Conservation (phyloP, 2,888 invertebrate species). For the Sinelater perroti region DNA sequence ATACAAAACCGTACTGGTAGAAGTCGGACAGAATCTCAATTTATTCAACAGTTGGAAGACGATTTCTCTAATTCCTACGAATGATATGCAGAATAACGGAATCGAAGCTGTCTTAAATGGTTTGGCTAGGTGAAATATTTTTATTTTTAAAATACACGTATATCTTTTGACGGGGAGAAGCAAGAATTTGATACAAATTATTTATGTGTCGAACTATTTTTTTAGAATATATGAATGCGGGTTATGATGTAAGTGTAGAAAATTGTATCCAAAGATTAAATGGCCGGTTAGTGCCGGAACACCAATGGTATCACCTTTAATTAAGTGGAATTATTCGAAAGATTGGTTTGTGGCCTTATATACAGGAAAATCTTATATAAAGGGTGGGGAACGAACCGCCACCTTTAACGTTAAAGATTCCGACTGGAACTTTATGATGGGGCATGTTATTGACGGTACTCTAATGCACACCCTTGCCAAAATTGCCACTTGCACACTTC, state of each 20-base stretch:
- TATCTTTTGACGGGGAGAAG: no score
- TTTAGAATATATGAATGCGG: constrained; percentile 75
- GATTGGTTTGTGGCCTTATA: constrained; percentile 78
- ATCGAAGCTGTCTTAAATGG: not conserved
- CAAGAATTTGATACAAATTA: no score
- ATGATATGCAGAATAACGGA: not conserved
- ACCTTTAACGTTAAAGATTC: constrained; percentile 70
- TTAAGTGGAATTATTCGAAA: constrained; percentile 87
- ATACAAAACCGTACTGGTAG: not conserved
- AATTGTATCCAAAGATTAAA: constrained; percentile 78
- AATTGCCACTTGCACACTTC: not conserved
- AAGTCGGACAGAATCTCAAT: no score
- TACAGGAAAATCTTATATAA: constrained; percentile 72
- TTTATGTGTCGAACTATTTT: no score
- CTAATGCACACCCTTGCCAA: not conserved
- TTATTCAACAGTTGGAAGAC: no score
- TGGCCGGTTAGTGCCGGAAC: constrained; percentile 89
- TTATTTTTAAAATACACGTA: not conserved
- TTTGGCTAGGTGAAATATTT: not conserved
- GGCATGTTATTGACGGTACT: constrained; percentile 85
- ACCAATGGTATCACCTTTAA: constrained; percentile 81
- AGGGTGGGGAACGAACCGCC: constrained; percentile 72
- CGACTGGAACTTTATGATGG: constrained; percentile 75
- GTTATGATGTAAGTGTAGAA: no score
- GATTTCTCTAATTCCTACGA: no score